These are phyloP conservation scores for Thymallus thymallus DNA, from an alignment of 2,113 vertebrate genomes.

Conservation along the genomic window DNA sequence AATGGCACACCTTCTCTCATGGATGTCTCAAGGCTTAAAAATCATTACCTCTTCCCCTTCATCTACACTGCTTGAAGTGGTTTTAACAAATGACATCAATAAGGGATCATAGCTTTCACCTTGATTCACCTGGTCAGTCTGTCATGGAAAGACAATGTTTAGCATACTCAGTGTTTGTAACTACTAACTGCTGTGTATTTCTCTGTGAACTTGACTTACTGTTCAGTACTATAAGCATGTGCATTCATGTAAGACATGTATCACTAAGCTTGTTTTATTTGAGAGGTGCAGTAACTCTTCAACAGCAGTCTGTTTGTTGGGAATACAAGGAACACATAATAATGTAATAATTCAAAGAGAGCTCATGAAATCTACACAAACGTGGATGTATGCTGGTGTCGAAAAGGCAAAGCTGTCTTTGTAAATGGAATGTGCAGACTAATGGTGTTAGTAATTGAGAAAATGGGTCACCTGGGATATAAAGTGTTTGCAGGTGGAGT, in stretches of 20 bases:
- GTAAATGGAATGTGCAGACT: constrained; percentile 58
- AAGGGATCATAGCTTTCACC: constrained; percentile 3
- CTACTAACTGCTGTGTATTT: no score
- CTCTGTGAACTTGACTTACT: constrained; percentile 74
- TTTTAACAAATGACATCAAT: no score
- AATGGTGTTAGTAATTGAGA: constrained; percentile 72
- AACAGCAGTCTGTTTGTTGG: constrained; percentile 55
- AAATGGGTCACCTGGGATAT: constrained; percentile 68
- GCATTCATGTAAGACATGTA: constrained; percentile 56
- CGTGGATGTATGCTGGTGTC: constrained; percentile 47
- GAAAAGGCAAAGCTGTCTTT: constrained; percentile 26
- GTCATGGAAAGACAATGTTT: not conserved
- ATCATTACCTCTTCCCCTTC: no score
- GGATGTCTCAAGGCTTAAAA: no score
- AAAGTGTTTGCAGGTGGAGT: constrained; percentile 70
- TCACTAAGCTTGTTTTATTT: constrained; percentile 62
- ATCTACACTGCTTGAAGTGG: no score
- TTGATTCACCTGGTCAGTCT: no score
- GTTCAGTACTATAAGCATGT: constrained; percentile 62
- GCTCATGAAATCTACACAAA: constrained; percentile 52
- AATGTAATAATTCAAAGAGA: constrained; percentile 50
- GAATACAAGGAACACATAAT: constrained; percentile 57
- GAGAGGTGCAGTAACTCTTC: constrained; percentile 67
- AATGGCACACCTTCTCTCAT: no score
- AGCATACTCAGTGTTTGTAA: no score